phyloP scores from a whole-genome alignment of 1,140 invertebrate genomes.

The Leguminivora glycinivorella region DNA sequence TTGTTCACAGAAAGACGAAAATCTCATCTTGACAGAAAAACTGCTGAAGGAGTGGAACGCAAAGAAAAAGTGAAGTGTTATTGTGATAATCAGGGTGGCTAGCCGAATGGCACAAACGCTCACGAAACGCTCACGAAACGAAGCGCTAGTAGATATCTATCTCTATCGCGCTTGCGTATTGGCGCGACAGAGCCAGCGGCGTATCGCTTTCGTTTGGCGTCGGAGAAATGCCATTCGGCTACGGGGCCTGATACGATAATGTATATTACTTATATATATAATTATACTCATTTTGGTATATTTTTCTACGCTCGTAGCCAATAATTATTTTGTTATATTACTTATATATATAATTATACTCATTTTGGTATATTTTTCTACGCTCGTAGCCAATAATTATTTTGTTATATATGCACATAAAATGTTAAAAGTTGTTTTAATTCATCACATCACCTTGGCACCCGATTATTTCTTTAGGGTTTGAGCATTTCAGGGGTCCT shows the following conservation, averaged over 20 bases:
- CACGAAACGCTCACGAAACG: too few species aligned
- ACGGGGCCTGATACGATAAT: not conserved
- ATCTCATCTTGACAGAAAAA: slow-evolving; percentile 76
- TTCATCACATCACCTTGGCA: too few species aligned
- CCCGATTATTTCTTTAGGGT: too few species aligned
- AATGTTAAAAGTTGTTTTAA: not conserved
- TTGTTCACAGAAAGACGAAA: slow-evolving; percentile 85
- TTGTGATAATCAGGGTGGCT: slow-evolving; percentile 5
- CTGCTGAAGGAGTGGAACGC: slow-evolving; percentile 64
- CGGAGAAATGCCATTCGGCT: too few species aligned
- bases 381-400: not conserved
- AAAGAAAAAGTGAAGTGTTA: slow-evolving; percentile 45
- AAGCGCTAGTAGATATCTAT: too few species aligned
- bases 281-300: not conserved
- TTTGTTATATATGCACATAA: not conserved
- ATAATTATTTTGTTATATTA: not conserved
- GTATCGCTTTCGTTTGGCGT: too few species aligned
- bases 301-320: slow-evolving; percentile 15
- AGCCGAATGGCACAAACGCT: too few species aligned
- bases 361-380: slow-evolving; percentile 12
- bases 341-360: too few species aligned
- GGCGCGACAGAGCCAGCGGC: too few species aligned
- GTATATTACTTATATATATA: too few species aligned
- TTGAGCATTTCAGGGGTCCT: too few species aligned
- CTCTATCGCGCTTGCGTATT: too few species aligned